Percentiles rank a stretch among this genome's conserved stretches.
Evolutionary conservation across 1,140 invertebrate species (phyloP).

Genomic region (Leptonema lineaticorne): DNA sequence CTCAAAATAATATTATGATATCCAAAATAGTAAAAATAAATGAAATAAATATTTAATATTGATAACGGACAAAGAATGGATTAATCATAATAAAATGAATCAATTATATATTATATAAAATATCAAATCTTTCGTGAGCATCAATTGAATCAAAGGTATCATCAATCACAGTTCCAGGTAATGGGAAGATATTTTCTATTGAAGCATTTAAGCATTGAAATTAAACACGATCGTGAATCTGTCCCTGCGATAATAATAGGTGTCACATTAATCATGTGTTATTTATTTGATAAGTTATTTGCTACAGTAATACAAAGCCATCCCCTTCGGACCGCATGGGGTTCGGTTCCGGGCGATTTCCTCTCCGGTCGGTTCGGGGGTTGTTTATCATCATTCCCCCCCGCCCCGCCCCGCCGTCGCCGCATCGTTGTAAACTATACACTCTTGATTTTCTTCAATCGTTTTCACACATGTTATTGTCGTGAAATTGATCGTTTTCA

Average conservation of each 20-base stretch:
- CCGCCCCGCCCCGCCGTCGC: neutral
- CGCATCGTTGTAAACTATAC: neutral
- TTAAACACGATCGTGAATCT: neutral
- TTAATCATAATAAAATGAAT: too few species aligned
- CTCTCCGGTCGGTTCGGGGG: slow-evolving; percentile 23
- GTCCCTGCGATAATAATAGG: slow-evolving; percentile 4
- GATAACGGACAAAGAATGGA: too few species aligned
- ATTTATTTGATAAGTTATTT: slow-evolving; percentile 36
- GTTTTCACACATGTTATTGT: neutral
- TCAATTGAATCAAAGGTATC: neutral
- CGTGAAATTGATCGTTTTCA: too few species aligned
- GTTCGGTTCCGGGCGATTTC: slow-evolving; percentile 33
- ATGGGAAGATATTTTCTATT: slow-evolving; percentile 1
- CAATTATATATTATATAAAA: too few species aligned
- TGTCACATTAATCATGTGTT: slow-evolving; percentile 29
- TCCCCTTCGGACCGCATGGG: slow-evolving; percentile 20
- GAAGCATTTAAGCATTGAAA: neutral
- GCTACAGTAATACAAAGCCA: slow-evolving; percentile 28
- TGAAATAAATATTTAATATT: too few species aligned
- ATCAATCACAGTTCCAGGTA: slow-evolving; percentile 1
- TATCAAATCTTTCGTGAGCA: too few species aligned
- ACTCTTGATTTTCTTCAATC: neutral
- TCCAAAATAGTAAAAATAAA: too few species aligned
- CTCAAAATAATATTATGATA: too few species aligned
- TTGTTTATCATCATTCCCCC: slow-evolving; percentile 23